Base-by-base conservation (phyloP, 2,888 invertebrate genomes). In the Fragum fragum region DNA sequence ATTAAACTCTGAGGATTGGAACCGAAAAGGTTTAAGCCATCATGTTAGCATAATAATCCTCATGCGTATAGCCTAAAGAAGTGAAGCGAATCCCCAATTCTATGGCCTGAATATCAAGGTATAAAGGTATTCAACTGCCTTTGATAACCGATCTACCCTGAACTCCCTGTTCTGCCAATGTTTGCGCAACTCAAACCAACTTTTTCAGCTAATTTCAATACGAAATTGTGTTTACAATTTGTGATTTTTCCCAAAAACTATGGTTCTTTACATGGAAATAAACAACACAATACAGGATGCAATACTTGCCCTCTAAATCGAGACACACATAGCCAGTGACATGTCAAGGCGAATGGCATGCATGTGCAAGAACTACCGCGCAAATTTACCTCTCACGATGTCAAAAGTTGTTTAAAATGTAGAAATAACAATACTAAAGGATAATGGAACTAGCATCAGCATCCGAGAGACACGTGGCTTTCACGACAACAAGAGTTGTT, bases 161-260 rank as follows among this genome's bases (percentile, higher is more conserved):
- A n/a, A n/a, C n/a, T n/a, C n/a, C n/a, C n/a, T n/a, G n/a, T n/a
- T n/a, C n/a, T n/a, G n/a, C n/a, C n/a, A n/a, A n/a, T n/a, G n/a
- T n/a, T n/a, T n/a, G n/a, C n/a, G n/a, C n/a, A n/a, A n/a, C n/a
- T n/a, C n/a, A n/a, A n/a, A n/a, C n/a, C n/a, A n/a, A n/a, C n/a
- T n/a, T n/a, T n/a, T n/a, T n/a, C n/a, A n/a, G n/a, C n/a, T 91
- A 29, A 70, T 42, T 66, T 90, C 87, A 70, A 93, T 71, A 92
- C 92, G 88, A 68, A 89, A 47, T n/a, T 9, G 9, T 6, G 89
- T n/a, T n/a, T n/a, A n/a, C n/a, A n/a, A n/a, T n/a, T n/a, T n/a
- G n/a, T n/a, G n/a, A n/a, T n/a, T n/a, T n/a, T n/a, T n/a, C n/a
- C n/a, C n/a, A n/a, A n/a, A n/a, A n/a, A n/a, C n/a, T n/a, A n/a